Conservation (phyloP, 2,888 invertebrate species). For the Ischnura elegans region DNA sequence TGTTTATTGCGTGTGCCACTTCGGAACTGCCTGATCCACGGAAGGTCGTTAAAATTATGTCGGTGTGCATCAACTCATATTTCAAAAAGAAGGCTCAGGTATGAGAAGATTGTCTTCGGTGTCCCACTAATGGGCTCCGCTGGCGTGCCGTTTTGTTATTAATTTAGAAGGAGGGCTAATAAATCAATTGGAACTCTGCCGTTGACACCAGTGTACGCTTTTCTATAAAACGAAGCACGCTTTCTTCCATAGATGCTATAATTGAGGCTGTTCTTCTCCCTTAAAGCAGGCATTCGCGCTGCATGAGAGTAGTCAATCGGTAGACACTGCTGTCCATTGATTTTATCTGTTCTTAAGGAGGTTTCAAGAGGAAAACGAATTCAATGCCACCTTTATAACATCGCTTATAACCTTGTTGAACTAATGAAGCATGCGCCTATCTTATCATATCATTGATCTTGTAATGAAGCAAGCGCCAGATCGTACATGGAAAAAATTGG, state of each 20-base stretch:
- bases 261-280: neutral
- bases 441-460: no score
- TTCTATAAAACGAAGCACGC: neutral
- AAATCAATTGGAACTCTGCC: neutral
- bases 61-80: neutral
- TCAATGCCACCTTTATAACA: no score
- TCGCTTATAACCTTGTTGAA: no score
- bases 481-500: no score
- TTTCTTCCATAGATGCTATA: neutral
- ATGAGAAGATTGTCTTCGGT: neutral
- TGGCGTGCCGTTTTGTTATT: neutral
- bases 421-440: no score
- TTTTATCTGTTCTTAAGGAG: no score
- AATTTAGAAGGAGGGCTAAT: neutral
- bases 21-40: neutral
- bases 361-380: no score
- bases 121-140: neutral
- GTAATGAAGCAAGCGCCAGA: no score
- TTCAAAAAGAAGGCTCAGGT: neutral
- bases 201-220: neutral
- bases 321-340: no score
- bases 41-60: slow-evolving; percentile 14
- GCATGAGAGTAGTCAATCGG: no score
- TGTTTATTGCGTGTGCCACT: slow-evolving; percentile 35
- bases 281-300: no score